These are phyloP conservation scores for Chaenocephalus aceratus DNA, from an alignment of 2,113 vertebrate species.

Conservation along the genomic window DNA sequence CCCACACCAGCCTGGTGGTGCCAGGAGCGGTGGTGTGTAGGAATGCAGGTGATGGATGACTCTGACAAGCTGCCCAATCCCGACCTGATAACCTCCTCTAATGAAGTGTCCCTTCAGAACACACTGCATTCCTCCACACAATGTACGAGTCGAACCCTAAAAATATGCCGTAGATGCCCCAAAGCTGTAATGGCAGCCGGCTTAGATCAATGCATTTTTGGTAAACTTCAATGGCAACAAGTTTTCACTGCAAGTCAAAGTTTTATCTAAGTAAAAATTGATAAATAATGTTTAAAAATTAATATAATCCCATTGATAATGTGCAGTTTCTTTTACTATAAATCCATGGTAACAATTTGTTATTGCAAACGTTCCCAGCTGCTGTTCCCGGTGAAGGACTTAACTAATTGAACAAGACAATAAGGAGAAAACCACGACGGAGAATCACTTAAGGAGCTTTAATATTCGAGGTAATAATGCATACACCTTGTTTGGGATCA, in stretches of 20 bases:
- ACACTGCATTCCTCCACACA: constrained; percentile 4
- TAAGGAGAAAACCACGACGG: not conserved
- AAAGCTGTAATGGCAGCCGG: not conserved
- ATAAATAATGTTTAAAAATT: not conserved
- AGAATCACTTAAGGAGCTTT: not conserved
- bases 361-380: not conserved
- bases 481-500: not conserved
- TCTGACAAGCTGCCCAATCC: constrained; percentile 62
- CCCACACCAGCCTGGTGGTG: constrained; percentile 53
- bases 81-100: constrained; percentile 72
- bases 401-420: not conserved
- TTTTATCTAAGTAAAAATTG: not conserved
- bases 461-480: not conserved
- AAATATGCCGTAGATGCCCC: not conserved
- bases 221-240: no score
- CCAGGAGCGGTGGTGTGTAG: constrained; percentile 74
- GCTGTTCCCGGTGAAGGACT: not conserved
- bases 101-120: constrained; percentile 43
- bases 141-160: not conserved
- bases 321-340: no score
- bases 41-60: constrained; percentile 80
- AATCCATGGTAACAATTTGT: no score
- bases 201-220: not conserved
- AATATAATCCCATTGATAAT: not conserved
- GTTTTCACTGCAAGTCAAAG: no score